phyloP scores from a whole-genome alignment of 2,113 vertebrate genomes.

The Phalacrocorax pelagicus region DNA sequence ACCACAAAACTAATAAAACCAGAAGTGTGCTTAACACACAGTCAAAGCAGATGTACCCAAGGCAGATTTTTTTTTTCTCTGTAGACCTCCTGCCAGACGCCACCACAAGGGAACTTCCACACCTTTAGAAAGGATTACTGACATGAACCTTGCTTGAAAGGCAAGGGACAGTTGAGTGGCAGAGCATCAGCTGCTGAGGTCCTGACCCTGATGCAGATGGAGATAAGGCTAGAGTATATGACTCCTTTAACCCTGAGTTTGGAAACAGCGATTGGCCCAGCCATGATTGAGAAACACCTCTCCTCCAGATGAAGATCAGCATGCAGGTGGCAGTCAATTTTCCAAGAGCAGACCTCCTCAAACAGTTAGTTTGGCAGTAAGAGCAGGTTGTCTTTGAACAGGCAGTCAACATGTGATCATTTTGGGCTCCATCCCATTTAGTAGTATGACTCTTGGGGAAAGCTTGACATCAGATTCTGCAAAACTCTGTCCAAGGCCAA shows the following conservation, averaged over 20 bases:
- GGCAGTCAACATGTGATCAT: not conserved
- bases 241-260: not conserved
- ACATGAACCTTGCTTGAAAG: not conserved
- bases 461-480: slow-evolving; percentile 7
- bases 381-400: not conserved
- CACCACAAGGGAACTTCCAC: not conserved
- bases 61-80: not conserved
- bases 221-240: not conserved
- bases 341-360: slow-evolving; percentile 20
- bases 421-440: not conserved
- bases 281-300: not conserved
- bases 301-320: not conserved
- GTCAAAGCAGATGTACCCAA: not conserved
- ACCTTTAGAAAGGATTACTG: not conserved
- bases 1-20: not conserved
- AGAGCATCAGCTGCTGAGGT: not conserved
- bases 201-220: not conserved
- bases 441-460: slow-evolving; percentile 7
- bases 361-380: not conserved
- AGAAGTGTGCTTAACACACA: not conserved
- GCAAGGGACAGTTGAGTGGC: not conserved
- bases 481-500: not conserved
- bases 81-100: not conserved
- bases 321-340: not conserved
- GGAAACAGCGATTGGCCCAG: not conserved